phyloP scores from a whole-genome alignment of 2,113 vertebrate genomes.

The Scartelaos histophorus region DNA sequence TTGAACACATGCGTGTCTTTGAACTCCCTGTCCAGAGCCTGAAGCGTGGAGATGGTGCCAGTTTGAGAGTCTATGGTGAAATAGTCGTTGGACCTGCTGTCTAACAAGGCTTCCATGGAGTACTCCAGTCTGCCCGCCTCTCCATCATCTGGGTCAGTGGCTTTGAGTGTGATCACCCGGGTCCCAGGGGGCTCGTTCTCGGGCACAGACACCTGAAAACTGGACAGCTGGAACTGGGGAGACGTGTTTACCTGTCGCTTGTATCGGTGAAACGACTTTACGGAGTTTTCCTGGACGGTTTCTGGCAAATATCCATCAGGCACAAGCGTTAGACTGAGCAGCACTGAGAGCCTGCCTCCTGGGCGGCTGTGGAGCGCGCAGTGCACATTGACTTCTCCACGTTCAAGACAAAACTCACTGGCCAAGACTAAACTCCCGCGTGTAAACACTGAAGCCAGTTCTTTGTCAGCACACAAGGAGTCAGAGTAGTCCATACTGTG shows the following conservation, averaged over 20 bases:
- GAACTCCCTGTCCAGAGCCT: conserved; percentile 88
- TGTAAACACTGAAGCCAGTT: conserved; percentile 45
- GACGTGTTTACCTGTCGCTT: conserved; percentile 78
- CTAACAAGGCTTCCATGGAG: conserved; percentile 90
- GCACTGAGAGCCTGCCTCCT: conserved; percentile 44
- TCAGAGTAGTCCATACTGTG: conserved; percentile 32
- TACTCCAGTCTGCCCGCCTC: conserved; percentile 89
- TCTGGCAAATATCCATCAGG: conserved; percentile 10
- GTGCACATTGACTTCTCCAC: conserved; percentile 41
- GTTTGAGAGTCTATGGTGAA: conserved; percentile 86
- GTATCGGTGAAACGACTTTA: conserved; percentile 50
- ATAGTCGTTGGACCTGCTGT: conserved; percentile 88
- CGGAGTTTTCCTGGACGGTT: conserved; percentile 8
- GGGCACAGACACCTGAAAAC: conserved; percentile 90
- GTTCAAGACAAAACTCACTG: conserved; percentile 53
- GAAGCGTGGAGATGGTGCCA: conserved; percentile 83
- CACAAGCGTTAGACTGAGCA: conserved; percentile 53
- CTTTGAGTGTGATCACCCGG: conserved; percentile 85
- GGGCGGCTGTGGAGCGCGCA: conserved; percentile 54
- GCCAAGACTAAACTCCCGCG: conserved; percentile 56
- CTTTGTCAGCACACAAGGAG: conserved; percentile 50
- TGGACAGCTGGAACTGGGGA: conserved; percentile 90
- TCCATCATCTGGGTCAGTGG: conserved; percentile 86
- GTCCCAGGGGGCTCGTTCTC: conserved; percentile 92
- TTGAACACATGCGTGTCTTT: conserved; percentile 94